phyloP scores from a whole-genome alignment of 2,113 vertebrate genomes.

The Deroptyus accipitrinus region DNA sequence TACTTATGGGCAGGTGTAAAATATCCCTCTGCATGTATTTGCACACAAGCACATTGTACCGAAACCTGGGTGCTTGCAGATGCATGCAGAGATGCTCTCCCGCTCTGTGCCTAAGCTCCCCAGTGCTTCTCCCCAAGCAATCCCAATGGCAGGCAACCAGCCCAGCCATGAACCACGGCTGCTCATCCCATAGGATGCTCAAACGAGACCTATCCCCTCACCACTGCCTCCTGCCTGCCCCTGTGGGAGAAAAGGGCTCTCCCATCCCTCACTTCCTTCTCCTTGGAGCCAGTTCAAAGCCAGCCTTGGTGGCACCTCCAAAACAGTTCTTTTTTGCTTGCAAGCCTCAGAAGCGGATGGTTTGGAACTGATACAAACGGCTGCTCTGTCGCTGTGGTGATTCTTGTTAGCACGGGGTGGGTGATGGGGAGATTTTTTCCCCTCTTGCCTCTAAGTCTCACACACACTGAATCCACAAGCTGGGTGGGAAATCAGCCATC shows the following conservation, averaged over 20 bases:
- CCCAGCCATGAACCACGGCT: not conserved
- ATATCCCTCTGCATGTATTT: rapidly evolving
- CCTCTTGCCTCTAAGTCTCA: not conserved
- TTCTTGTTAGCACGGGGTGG: not conserved
- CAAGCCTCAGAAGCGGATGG: not conserved
- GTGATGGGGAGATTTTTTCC: slow-evolving; percentile 19
- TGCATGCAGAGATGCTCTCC: rapidly evolving
- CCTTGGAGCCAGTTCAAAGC: slow-evolving; percentile 8
- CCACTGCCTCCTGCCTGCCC: not conserved
- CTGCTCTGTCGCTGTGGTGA: slow-evolving; percentile 42
- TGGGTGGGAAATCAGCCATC: slow-evolving; percentile 60
- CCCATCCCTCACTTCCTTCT: slow-evolving; percentile 18
- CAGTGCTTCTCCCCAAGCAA: not conserved
- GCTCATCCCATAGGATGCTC: not conserved
- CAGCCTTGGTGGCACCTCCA: not conserved
- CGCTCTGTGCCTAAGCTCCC: rapidly evolving
- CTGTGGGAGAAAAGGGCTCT: not conserved
- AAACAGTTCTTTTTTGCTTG: not conserved
- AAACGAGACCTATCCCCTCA: not conserved
- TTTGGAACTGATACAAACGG: slow-evolving; percentile 1
- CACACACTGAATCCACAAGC: slow-evolving; percentile 13
- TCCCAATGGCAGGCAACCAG: rapidly evolving
- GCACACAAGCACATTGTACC: not conserved
- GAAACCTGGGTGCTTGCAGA: not conserved
- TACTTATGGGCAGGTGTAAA: not conserved